A percentile compares a stretch with the other conserved stretches of the same genome.
phyloP scores from a whole-genome alignment of 2,797 vertebrate species.

The Oreortyx pictus region DNA sequence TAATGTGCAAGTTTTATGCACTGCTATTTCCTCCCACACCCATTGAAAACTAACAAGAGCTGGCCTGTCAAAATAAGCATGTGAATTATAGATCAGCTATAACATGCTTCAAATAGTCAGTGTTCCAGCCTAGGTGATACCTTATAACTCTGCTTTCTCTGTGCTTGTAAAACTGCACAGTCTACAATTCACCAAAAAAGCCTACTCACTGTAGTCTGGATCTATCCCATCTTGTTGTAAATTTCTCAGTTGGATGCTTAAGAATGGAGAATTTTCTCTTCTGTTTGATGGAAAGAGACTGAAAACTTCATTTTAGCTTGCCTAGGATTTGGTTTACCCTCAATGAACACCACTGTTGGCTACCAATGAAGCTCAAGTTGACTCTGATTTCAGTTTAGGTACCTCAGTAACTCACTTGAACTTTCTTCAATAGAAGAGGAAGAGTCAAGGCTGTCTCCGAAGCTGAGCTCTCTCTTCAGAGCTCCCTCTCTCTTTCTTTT shows the following conservation, averaged over 20 bases:
- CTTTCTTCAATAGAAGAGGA: not conserved
- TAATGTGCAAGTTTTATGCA: slow-evolving; percentile 78
- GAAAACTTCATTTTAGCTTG: not conserved
- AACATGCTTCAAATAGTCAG: slow-evolving; percentile 65
- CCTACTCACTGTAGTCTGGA: slow-evolving; percentile 39
- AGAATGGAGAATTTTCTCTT: not conserved
- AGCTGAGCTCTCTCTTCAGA: not conserved
- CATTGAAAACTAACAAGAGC: slow-evolving; percentile 77
- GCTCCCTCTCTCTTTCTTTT: not conserved
- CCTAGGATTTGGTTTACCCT: not conserved
- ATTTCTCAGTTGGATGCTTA: not conserved
- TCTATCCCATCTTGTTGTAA: not conserved
- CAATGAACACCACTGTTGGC: not conserved
- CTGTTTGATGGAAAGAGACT: not conserved
- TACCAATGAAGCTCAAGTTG: not conserved
- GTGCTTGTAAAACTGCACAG: slow-evolving; percentile 31
- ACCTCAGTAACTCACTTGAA: not conserved
- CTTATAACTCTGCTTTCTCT: slow-evolving; percentile 30
- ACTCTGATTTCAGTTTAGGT: not conserved
- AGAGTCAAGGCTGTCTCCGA: not conserved
- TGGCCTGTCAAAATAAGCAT: slow-evolving; percentile 72
- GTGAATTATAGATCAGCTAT: slow-evolving; percentile 70
- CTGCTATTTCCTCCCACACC: slow-evolving; percentile 78
- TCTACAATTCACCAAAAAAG: not conserved
- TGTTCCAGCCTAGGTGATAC: slow-evolving; percentile 56